Conservation (phyloP, 2,888 invertebrate genomes). For the Trissoscelio sp. region DNA sequence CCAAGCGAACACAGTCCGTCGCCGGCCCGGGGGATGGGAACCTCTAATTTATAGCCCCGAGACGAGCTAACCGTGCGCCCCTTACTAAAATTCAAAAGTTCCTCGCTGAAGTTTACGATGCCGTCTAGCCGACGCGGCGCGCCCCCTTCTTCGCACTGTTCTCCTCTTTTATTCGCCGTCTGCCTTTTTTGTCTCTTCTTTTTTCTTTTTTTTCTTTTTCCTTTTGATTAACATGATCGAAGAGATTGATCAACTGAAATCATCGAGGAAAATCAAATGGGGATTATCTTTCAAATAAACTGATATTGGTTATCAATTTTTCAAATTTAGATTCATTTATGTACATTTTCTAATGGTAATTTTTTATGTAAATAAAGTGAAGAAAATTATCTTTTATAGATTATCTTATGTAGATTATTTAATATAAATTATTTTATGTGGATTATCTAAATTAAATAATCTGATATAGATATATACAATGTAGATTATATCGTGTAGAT, state of each 20-base stretch:
- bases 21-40: conserved; percentile 67
- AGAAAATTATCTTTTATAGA: no score
- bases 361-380: no score
- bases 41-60: conserved; percentile 77
- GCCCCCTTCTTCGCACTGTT: conserved; percentile 48
- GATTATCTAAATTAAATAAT: no score
- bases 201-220: background rate
- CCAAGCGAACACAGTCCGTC: conserved; percentile 39
- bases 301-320: no score
- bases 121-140: conserved; percentile 81
- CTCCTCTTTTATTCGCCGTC: conserved; percentile 31
- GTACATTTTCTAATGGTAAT: no score
- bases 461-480: no score
- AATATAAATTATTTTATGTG: no score
- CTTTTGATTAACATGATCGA: conserved; percentile 14
- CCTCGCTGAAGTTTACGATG: conserved; percentile 79
- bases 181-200: conserved; percentile 10
- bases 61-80: conserved; percentile 70
- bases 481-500: no score
- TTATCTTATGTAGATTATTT: no score
- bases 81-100: conserved; percentile 75
- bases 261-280: background rate
- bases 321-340: no score
- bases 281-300: no score
- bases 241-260: conserved; percentile 12